phyloP scores from a whole-genome alignment of 2,888 invertebrate genomes.

The Allygus modestus region DNA sequence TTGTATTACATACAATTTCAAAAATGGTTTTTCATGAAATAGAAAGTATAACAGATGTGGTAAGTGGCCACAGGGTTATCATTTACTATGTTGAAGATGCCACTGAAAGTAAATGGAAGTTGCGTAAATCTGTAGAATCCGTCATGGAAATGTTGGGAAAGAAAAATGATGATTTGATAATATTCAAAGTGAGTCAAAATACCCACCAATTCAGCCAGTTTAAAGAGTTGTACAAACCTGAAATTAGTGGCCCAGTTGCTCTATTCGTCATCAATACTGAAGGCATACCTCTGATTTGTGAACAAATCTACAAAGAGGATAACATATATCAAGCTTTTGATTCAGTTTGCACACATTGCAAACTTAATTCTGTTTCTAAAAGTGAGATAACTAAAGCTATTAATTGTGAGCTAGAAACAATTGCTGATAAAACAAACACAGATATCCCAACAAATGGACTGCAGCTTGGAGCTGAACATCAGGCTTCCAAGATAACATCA shows the following conservation, averaged over 20 bases:
- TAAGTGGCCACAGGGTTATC: slow-evolving; percentile 41
- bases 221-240: slow-evolving; percentile 21
- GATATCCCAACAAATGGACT: not conserved
- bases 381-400: not conserved
- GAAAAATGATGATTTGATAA: slow-evolving; percentile 37
- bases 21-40: slow-evolving; percentile 31
- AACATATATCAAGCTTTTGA: not conserved
- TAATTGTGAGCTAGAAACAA: not conserved
- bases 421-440: not conserved
- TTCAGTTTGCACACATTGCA: not conserved
- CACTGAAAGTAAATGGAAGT: not conserved
- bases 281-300: slow-evolving; percentile 15
- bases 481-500: not conserved
- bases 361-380: slow-evolving; percentile 5
- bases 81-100: slow-evolving; percentile 19
- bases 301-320: not conserved
- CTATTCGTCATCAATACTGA: slow-evolving; percentile 22
- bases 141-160: slow-evolving; percentile 6
- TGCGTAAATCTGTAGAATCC: not conserved
- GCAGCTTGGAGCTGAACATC: not conserved
- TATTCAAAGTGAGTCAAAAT: not conserved
- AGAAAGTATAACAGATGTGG: slow-evolving; percentile 7
- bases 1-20: too few species aligned
- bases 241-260: not conserved
- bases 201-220: slow-evolving; percentile 13